Evolutionary conservation across 2,113 vertebrate genomes (phyloP).

Genomic region (Chamaea fasciata): DNA sequence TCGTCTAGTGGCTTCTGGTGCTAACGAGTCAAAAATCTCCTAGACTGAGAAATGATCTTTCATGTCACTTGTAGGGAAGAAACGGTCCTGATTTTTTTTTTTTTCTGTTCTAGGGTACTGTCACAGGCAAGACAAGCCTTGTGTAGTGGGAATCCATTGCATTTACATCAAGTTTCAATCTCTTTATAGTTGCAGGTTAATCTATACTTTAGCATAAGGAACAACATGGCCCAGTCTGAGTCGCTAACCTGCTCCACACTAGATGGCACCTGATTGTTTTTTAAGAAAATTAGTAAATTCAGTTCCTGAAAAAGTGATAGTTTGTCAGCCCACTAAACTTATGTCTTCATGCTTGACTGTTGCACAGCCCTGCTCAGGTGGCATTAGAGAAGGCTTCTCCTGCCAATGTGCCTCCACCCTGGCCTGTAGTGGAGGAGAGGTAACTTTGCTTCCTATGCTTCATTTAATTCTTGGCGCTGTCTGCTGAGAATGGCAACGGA

Average conservation of each 20-base stretch:
- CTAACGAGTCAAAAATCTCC: background rate
- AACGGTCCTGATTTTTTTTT: background rate
- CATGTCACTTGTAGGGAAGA: background rate
- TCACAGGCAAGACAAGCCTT: background rate
- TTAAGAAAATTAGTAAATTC: background rate
- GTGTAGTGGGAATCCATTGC: background rate
- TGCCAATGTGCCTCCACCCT: background rate
- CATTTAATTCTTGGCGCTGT: constrained; percentile 26
- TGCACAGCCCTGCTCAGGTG: background rate
- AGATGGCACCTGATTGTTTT: background rate
- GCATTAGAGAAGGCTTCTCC: background rate
- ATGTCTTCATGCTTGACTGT: background rate
- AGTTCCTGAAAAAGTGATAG: background rate
- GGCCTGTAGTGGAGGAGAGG: background rate
- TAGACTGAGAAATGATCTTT: background rate
- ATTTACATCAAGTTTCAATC: background rate
- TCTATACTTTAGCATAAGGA: background rate
- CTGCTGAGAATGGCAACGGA: background rate
- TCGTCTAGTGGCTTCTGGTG: background rate
- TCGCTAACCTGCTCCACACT: background rate
- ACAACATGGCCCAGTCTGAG: background rate
- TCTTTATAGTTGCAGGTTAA: background rate
- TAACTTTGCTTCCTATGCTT: background rate
- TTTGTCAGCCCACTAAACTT: background rate
- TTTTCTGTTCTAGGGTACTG: background rate